Conservation (phyloP, 2,113 vertebrate genomes). For the Peromyscus leucopus region DNA sequence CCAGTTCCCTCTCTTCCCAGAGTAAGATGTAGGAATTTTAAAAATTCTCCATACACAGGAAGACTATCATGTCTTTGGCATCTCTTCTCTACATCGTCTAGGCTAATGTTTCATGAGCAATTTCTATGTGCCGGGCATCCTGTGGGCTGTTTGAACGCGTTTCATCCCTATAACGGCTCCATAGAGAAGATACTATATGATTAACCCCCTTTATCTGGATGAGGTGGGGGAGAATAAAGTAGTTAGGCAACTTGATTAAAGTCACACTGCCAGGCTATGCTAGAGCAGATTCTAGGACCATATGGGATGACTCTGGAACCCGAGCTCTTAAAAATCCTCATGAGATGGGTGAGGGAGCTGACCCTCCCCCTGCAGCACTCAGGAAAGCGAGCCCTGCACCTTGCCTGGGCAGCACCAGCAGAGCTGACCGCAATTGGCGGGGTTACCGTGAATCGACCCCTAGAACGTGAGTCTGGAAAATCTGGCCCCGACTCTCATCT, state of each 20-base stretch:
- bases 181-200: not conserved
- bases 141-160: not conserved
- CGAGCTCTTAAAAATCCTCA: not conserved
- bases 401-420: not conserved
- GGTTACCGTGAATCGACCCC: not conserved
- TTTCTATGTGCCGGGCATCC: not conserved
- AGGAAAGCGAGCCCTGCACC: not conserved
- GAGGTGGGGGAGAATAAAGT: not conserved
- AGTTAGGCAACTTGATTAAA: not conserved
- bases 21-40: not conserved
- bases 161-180: not conserved
- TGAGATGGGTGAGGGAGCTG: not conserved
- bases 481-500: too few species aligned
- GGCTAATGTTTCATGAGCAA: not conserved
- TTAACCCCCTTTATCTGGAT: not conserved
- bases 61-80: not conserved
- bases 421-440: not conserved
- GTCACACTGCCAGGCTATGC: not conserved
- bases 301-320: not conserved
- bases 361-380: not conserved
- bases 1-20: not conserved
- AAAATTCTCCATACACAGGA: not conserved
- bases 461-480: not conserved
- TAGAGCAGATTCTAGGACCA: not conserved
- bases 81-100: not conserved